Percentiles rank a stretch among this genome's conserved stretches.
Evolutionary conservation across 1,140 invertebrate species (phyloP).

Genomic region (Metaphire vulgaris): DNA sequence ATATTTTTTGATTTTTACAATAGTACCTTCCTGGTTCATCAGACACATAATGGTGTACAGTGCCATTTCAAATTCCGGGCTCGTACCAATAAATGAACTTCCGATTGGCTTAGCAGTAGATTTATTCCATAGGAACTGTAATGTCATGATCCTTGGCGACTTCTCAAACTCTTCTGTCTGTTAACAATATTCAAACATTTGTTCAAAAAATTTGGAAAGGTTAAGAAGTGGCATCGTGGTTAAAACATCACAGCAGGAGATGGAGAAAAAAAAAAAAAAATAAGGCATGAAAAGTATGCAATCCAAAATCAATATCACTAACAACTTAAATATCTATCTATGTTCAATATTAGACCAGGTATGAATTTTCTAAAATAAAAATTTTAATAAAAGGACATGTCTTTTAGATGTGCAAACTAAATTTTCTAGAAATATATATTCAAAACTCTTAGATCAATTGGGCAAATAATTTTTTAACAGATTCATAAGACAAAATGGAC

Average conservation of each 20-base stretch:
- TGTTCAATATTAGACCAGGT: no score
- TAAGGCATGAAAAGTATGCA: no score
- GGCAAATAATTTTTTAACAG: no score
- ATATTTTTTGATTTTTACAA: constrained; percentile 44
- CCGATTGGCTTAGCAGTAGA: constrained; percentile 45
- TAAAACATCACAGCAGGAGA: background rate
- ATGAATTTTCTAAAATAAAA: no score
- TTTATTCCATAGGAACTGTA: constrained; percentile 46
- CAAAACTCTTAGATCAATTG: no score
- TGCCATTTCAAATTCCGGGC: constrained; percentile 85
- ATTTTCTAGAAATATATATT: no score
- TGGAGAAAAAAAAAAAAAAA: background rate
- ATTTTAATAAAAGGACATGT: no score
- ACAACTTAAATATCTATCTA: no score
- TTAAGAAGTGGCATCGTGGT: background rate
- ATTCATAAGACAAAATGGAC: no score
- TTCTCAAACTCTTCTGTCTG: constrained; percentile 37
- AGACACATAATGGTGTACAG: constrained; percentile 64
- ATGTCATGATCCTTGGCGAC: constrained; percentile 41
- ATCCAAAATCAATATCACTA: no score
- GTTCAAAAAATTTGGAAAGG: background rate
- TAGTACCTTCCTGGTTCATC: constrained; percentile 33
- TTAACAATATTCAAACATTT: background rate
- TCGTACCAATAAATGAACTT: constrained; percentile 71
- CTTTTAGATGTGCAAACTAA: no score